A percentile compares a stretch with the other conserved stretches of the same genome.
Evolutionary conservation across 2,113 vertebrate species (phyloP).

Genomic region (Procapra przewalskii): DNA sequence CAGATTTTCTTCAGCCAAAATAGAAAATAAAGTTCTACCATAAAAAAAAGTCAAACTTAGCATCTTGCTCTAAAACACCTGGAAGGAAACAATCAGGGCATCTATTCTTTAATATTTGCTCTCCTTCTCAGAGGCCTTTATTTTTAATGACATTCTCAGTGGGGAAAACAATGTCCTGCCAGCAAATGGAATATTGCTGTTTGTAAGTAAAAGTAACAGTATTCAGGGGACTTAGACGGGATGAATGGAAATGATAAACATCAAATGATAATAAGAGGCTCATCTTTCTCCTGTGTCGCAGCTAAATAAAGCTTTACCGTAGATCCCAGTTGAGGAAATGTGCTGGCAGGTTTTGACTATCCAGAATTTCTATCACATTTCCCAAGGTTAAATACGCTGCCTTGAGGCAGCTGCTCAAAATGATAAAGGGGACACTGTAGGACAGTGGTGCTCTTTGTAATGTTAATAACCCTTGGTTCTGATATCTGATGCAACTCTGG

Average conservation of each 20-base stretch:
- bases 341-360: slow-evolving; percentile 69
- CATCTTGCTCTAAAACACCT: slow-evolving; percentile 53
- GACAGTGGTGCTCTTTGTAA: slow-evolving; percentile 86
- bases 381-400: slow-evolving; percentile 87
- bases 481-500: slow-evolving; percentile 82
- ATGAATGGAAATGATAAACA: slow-evolving; percentile 77
- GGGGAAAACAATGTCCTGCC: slow-evolving; percentile 45
- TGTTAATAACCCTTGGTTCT: slow-evolving; percentile 88
- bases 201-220: slow-evolving; percentile 63
- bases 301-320: slow-evolving; percentile 73
- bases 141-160: slow-evolving; percentile 45
- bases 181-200: slow-evolving; percentile 66
- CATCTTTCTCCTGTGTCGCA: slow-evolving; percentile 60
- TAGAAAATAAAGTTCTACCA: slow-evolving; percentile 12
- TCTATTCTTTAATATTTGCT: slow-evolving; percentile 40
- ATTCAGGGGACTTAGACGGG: slow-evolving; percentile 60
- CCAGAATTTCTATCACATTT: slow-evolving; percentile 83
- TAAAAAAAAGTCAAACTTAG: slow-evolving; percentile 60
- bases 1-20: background rate
- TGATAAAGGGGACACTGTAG: slow-evolving; percentile 84
- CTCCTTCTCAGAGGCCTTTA: slow-evolving; percentile 23
- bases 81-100: slow-evolving; percentile 31
- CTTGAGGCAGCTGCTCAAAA: slow-evolving; percentile 84
- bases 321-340: slow-evolving; percentile 77
- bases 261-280: slow-evolving; percentile 75